Evolutionary conservation across 1,140 invertebrate species (phyloP), one percentile per base, ranked within the genome.

Genomic region (Calliopsis andreniformis): DNA sequence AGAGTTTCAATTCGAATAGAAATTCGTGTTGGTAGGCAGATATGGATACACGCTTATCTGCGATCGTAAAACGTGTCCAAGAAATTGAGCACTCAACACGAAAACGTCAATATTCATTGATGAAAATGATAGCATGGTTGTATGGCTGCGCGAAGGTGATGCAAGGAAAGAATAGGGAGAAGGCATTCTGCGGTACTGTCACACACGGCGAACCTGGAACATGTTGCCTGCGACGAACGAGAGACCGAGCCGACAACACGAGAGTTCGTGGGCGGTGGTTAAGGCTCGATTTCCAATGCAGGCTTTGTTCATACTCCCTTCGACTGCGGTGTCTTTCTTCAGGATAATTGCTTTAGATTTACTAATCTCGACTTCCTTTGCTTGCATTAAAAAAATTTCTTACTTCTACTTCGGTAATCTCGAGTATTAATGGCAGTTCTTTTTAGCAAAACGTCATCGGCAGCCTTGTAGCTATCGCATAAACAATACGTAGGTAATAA

Each of bases 221-320:
- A 78, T 25, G 79, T 78, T 47, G 67, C 58, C 23, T 47, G 56
- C 68, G 30, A 56, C 42, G 72, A 66, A 58, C 61, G 59, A 59
- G n/a, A 63, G 64, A 80, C 47, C 35, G 49, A 75, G 53, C 39
- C 42, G 80, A 67, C 63, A 30, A 49, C 66, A 58, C 64, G 43
- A 62, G 53, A 51, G 39, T 28, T 64, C 55, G 80, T 82, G 67
- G 80, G 79, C 76, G 79, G 69, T 42, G 67, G 68, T 78, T 78
- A 82, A 82, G 67, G 80, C 59, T 67, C 63, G 62, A 49, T 73
- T 78, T 68, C 76, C 75, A 82, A 51, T 45, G 56, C 51, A 23
- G n/a, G 45, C 49, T 51, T 69, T 45, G 63, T 30, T 53, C 58
- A 28, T 10, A 56, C 25, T 39, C 14, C 20, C 56, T 68, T 7